Base-by-base conservation (phyloP, 1,140 invertebrate genomes). In the Drosophila parabipectinata region DNA sequence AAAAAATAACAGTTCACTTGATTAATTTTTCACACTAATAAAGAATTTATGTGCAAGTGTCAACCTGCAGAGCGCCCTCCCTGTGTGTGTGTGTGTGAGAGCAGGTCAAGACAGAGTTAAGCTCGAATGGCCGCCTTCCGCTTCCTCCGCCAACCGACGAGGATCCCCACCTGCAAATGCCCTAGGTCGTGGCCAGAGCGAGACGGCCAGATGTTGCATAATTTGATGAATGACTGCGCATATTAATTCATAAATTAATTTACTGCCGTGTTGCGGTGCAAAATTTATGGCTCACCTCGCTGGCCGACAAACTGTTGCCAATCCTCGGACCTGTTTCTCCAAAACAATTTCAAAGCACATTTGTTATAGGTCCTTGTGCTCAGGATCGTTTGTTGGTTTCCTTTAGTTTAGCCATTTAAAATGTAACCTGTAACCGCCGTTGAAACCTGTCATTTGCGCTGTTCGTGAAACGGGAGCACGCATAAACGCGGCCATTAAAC, bases 11-110 rank as follows among this genome's bases (percentile, higher is more conserved):
- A 82, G 83, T 82, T 88, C 59, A 78, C 74, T 87, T 87, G 82
- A 87, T 87, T 87, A 87, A 87, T 87, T 87, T 87, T 88, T 87
- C 77, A 88, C 71, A 88, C 82, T 87, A 82, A 87, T 87, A 88
- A 87, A 87, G 83, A 87, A 87, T 87, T 87, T 87, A 87, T 87
- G 79, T 72, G 66, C 78, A 87, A 82, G 78, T 87, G 82, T 87
- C 83, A 87, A 78, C 74, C 82, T 87, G 82, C 71, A 82, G 47
- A 87, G 81, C 82, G 73, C 67, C 50, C 58, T 14, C 32, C 39
- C 30, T 28, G 41, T 53, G 37, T 53, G 37, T 50, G 47, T 6
- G 55, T 50, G 51, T 56, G 58, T 57, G 60, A 44, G 82, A 58
- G 77, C 82, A 85, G 81, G 81, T 85, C 82, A 85, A 85, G 82